Evolutionary conservation across 2,797 vertebrate species (phyloP).

Genomic region (Phaenicophaeus curvirostris): DNA sequence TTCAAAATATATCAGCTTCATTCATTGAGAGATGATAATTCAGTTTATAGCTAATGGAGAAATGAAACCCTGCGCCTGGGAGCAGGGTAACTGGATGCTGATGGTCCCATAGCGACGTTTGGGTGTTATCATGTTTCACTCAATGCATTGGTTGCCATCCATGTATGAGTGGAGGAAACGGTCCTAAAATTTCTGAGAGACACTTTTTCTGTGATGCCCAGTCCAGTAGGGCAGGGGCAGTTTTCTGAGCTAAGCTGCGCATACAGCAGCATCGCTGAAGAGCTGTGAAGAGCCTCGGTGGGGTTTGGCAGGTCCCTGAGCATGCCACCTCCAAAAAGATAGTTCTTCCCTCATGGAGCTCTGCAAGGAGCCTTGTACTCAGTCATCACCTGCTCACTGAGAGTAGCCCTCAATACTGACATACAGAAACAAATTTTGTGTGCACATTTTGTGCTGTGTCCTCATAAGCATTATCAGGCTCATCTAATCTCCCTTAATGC

Average conservation of each 20-base stretch:
- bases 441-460: background rate
- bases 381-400: background rate
- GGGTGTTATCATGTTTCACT: background rate
- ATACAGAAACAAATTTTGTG: background rate
- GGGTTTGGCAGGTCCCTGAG: background rate
- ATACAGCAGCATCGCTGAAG: rapidly evolving
- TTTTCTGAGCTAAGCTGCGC: rapidly evolving
- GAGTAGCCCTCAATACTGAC: background rate
- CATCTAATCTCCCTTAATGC: background rate
- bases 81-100: background rate
- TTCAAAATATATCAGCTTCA: background rate
- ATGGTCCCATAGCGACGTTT: background rate
- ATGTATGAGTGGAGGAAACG: too few species aligned
- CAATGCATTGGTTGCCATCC: background rate
- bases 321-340: background rate
- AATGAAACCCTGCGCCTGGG: background rate
- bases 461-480: background rate
- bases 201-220: background rate
- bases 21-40: background rate
- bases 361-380: background rate
- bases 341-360: background rate
- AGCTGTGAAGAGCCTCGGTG: background rate
- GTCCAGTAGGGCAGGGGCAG: rapidly evolving
- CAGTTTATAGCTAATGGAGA: background rate
- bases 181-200: background rate